Percentiles rank a stretch among this genome's conserved stretches.
Conservation (phyloP, 2,797 vertebrate species). For the Chaetodon trifasciatus region DNA sequence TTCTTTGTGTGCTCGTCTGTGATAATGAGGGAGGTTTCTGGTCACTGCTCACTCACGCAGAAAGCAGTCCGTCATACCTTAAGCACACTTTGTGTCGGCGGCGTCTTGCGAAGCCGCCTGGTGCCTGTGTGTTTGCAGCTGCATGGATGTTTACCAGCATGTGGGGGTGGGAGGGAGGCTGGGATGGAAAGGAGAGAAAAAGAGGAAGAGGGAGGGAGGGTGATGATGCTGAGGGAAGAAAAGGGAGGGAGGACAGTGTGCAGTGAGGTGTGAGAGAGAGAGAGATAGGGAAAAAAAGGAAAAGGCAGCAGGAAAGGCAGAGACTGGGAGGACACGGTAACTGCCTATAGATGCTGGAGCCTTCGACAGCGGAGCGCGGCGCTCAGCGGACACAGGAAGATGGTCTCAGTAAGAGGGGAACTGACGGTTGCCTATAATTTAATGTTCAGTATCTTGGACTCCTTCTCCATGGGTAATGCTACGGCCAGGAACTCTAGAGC, state of each 20-base stretch:
- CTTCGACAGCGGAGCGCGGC: conserved; percentile 79
- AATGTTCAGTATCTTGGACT: conserved; percentile 92
- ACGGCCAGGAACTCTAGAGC: conserved; percentile 85
- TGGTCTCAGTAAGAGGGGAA: conserved; percentile 92
- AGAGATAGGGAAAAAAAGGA: conserved; percentile 66
- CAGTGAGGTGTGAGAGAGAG: conserved; percentile 55
- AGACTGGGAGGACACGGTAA: conserved; percentile 77
- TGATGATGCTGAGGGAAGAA: conserved; percentile 76
- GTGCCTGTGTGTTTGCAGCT: conserved; percentile 24
- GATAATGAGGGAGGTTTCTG: conserved; percentile 52
- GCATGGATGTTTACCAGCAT: conserved; percentile 73
- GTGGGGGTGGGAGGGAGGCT: conserved; percentile 56
- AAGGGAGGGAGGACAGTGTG: conserved; percentile 71
- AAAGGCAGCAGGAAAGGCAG: conserved; percentile 80
- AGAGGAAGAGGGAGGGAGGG: conserved; percentile 27
- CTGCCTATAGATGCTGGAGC: conserved; percentile 87
- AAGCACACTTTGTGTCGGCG: conserved; percentile 57
- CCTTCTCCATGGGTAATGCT: conserved; percentile 93
- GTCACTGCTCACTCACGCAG: conserved; percentile 48
- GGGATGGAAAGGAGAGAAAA: conserved; percentile 42
- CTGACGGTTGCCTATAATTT: conserved; percentile 94
- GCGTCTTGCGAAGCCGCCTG: conserved; percentile 16
- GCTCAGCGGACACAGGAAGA: conserved; percentile 85
- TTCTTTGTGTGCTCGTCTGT: conserved; percentile 33
- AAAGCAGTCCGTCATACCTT: conserved; percentile 56